These are phyloP conservation scores for Budorcas taxicolor DNA, from an alignment of 2,113 vertebrate genomes.

Conservation along the genomic window DNA sequence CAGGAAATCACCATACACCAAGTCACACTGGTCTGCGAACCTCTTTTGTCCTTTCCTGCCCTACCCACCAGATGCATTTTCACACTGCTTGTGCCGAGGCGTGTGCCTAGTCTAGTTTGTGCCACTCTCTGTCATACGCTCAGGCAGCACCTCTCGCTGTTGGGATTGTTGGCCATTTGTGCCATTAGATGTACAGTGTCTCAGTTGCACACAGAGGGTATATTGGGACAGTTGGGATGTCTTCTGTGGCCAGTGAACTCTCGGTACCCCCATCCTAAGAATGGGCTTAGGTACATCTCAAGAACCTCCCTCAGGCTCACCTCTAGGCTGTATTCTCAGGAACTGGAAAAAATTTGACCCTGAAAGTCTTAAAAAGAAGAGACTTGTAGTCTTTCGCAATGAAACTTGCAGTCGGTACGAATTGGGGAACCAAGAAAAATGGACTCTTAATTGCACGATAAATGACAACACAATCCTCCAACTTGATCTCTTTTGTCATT, in stretches of 20 bases:
- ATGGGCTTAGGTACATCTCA: not conserved
- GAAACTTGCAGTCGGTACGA: rapidly evolving
- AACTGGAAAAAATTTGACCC: not conserved
- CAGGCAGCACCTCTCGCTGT: not conserved
- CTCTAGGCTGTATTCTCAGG: not conserved
- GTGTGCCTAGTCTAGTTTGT: too few species aligned
- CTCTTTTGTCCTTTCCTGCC: not conserved
- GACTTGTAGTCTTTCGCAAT: not conserved
- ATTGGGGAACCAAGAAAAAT: not conserved
- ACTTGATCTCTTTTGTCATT: not conserved
- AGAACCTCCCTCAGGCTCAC: not conserved
- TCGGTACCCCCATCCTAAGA: not conserved
- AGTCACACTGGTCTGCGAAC: not conserved
- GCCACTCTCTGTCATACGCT: not conserved
- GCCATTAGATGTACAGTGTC: not conserved
- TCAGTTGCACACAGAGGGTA: not conserved
- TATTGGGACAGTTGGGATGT: not conserved
- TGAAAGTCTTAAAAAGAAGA: not conserved
- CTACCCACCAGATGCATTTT: too few species aligned
- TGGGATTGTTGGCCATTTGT: not conserved
- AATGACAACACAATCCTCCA: not conserved
- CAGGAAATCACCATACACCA: not conserved
- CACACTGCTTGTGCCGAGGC: too few species aligned
- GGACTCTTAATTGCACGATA: not conserved
- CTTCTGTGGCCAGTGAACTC: not conserved